Conservation (phyloP, 1,140 invertebrate species). For the Potamilus streckersoni region DNA sequence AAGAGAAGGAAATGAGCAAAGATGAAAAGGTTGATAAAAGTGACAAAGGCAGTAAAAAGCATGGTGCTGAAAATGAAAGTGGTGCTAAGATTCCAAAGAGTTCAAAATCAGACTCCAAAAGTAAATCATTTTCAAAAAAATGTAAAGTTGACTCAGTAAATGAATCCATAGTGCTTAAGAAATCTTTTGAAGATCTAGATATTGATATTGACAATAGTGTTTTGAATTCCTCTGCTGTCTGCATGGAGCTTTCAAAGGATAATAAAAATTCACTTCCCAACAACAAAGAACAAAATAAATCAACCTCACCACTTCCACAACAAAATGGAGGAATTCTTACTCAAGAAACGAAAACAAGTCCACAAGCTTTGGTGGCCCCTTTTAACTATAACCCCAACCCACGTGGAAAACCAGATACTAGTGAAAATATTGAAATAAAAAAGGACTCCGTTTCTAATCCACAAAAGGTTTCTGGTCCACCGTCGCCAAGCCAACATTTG, state of each 20-base stretch:
- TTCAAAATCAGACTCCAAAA: too few relatives aligned
- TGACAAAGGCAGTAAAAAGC: too few relatives aligned
- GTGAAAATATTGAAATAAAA: not conserved
- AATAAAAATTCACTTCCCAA: conserved; percentile 16
- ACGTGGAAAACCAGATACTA: too few relatives aligned
- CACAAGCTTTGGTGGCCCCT: conserved; percentile 68
- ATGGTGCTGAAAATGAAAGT: too few relatives aligned
- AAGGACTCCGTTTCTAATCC: not conserved
- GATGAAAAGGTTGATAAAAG: too few relatives aligned
- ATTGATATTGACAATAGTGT: too few relatives aligned
- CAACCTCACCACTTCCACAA: not conserved
- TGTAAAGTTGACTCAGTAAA: too few relatives aligned
- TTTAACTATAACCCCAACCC: conserved; percentile 71
- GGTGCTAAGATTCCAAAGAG: too few relatives aligned
- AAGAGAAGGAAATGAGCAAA: too few relatives aligned
- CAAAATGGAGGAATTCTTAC: not conserved
- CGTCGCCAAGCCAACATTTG: conserved; percentile 37
- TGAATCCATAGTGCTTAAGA: conserved; percentile 9
- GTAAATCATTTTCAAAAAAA: too few relatives aligned
- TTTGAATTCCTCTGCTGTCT: not conserved
- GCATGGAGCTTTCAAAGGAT: conserved; percentile 13
- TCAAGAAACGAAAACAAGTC: conserved; percentile 20
- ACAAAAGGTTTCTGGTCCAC: conserved; percentile 1
- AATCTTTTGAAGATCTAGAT: conserved; percentile 16
- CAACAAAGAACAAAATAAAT: conserved; percentile 4